Percentiles rank a stretch among this genome's conserved stretches.
Conservation (phyloP, 2,113 vertebrate genomes). For the Pachypanchax playfairii region DNA sequence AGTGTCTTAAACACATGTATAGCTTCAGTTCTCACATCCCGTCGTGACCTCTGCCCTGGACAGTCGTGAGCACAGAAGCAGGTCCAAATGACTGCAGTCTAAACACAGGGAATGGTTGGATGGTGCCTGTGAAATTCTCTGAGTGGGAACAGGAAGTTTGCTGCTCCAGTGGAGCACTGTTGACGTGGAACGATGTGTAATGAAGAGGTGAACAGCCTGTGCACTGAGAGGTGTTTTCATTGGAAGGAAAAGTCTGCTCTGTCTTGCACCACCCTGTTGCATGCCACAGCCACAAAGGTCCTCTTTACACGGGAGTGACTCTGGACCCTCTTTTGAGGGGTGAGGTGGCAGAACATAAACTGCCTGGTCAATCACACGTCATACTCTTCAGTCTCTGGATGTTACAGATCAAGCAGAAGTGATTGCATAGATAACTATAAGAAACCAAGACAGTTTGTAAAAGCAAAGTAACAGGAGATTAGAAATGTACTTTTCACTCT, state of each 20-base stretch:
- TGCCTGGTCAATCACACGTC: conserved; percentile 52
- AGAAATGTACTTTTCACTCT: neutral
- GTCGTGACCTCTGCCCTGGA: conserved; percentile 20
- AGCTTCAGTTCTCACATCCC: conserved; percentile 35
- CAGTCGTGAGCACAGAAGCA: conserved; percentile 32
- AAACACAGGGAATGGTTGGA: conserved; percentile 60
- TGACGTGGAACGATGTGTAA: conserved; percentile 54
- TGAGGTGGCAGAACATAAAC: conserved; percentile 46
- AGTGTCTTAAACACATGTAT: conserved; percentile 20
- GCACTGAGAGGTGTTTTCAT: conserved; percentile 40
- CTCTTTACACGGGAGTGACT: conserved; percentile 57
- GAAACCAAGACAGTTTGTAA: too few species aligned
- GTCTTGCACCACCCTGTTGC: conserved; percentile 66
- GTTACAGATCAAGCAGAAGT: conserved; percentile 31
- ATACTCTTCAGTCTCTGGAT: conserved; percentile 49
- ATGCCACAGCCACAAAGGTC: conserved; percentile 70
- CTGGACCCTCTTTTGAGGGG: conserved; percentile 33
- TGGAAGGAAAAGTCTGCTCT: conserved; percentile 43
- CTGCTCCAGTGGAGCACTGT: conserved; percentile 47
- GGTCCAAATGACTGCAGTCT: conserved; percentile 48
- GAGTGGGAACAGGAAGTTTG: conserved; percentile 55
- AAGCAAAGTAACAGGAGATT: neutral
- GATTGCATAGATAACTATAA: conserved; percentile 4
- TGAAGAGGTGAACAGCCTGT: conserved; percentile 57
- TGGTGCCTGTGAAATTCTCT: conserved; percentile 63